Conservation (phyloP, 2,113 vertebrate genomes). For the Oreamnos americanus region DNA sequence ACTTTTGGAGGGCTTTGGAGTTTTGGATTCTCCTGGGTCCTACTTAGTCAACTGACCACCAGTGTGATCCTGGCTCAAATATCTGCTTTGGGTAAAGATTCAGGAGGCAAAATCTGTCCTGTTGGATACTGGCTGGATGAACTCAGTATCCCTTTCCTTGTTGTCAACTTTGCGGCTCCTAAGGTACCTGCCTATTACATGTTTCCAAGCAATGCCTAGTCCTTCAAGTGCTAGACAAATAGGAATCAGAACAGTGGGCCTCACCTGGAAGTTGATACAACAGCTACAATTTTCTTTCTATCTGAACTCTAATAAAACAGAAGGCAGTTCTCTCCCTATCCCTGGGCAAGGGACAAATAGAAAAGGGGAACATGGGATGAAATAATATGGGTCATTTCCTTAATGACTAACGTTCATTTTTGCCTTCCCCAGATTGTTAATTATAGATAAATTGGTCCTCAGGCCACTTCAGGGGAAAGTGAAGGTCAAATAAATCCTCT, state of each 20-base stretch:
- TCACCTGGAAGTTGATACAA: background rate
- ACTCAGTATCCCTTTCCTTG: background rate
- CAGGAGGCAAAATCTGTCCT: background rate
- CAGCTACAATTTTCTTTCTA: slow-evolving; percentile 3
- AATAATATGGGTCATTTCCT: background rate
- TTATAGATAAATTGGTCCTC: slow-evolving; percentile 32
- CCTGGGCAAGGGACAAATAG: slow-evolving; percentile 11
- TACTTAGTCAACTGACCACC: background rate
- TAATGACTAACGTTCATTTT: slow-evolving; percentile 12
- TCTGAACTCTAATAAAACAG: background rate
- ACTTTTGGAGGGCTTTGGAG: background rate
- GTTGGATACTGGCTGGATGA: background rate
- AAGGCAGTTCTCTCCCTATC: background rate
- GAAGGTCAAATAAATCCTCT: slow-evolving; percentile 24
- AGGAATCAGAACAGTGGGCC: background rate
- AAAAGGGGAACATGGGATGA: background rate
- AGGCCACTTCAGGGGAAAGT: background rate
- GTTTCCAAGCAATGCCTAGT: background rate
- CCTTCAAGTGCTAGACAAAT: background rate
- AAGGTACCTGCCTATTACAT: background rate
- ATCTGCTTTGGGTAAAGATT: background rate
- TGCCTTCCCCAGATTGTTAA: background rate
- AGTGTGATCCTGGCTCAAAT: background rate
- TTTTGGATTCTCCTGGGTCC: background rate
- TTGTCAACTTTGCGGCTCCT: background rate